These are phyloP conservation scores for Isichthys henryi DNA, from an alignment of 2,113 vertebrate species.

Conservation along the genomic window DNA sequence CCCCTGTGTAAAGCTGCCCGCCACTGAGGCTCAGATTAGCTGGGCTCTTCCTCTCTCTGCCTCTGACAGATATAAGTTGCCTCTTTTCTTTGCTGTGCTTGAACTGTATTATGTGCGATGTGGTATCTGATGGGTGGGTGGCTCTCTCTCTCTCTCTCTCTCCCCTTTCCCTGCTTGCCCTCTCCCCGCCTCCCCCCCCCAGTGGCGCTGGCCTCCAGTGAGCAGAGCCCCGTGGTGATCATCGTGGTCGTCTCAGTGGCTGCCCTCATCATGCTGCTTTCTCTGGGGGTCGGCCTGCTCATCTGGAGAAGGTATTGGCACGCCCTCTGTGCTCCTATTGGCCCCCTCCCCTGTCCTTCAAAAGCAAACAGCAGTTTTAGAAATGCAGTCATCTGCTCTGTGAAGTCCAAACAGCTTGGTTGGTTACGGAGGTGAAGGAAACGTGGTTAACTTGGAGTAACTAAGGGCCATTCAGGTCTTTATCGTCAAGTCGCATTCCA, in stretches of 20 bases:
- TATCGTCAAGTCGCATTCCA: neutral
- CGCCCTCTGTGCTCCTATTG: neutral
- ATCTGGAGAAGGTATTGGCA: constrained; percentile 74
- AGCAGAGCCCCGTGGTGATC: constrained; percentile 74
- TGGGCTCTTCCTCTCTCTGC: neutral
- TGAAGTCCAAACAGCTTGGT: neutral
- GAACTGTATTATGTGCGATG: neutral
- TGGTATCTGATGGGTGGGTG: neutral
- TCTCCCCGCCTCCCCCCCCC: neutral
- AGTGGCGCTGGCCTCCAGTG: constrained; percentile 75
- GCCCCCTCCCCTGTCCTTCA: neutral
- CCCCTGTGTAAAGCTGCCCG: neutral
- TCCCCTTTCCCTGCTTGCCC: fast-evolving
- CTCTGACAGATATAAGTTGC: neutral
- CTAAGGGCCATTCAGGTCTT: neutral
- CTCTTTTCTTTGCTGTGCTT: neutral
- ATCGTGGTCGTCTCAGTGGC: constrained; percentile 68
- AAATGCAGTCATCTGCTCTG: neutral
- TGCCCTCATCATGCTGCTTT: constrained; percentile 72
- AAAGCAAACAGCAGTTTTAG: neutral
- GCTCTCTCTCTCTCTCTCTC: neutral
- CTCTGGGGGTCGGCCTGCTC: constrained; percentile 63
- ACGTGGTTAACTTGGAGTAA: neutral
- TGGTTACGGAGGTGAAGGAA: neutral
- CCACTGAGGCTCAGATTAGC: neutral